Evolutionary conservation across 2,888 invertebrate genomes (phyloP).

Genomic region (Sarcophaga caerulescens): DNA sequence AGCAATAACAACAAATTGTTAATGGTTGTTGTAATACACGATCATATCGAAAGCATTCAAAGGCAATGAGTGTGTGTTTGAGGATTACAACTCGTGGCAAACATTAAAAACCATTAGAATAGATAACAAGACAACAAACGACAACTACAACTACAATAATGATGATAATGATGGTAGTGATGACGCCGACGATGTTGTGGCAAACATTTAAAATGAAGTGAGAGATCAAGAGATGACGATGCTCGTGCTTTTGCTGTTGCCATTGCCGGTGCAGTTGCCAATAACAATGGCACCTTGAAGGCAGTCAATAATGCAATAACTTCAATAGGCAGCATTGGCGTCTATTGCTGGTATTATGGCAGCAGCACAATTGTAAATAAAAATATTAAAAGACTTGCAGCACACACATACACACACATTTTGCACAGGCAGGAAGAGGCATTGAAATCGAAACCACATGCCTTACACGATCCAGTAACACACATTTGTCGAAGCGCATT

Average conservation of each 20-base stretch:
- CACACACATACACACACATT: conserved; percentile 56
- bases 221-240: conserved; percentile 22
- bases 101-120: conserved; percentile 49
- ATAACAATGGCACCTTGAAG: conserved; percentile 59
- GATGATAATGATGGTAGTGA: neutral
- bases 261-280: conserved; percentile 39
- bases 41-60: conserved; percentile 41
- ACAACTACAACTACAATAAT: too few species aligned
- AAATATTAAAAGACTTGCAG: neutral
- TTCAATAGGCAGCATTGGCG: neutral
- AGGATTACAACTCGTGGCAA: conserved; percentile 9
- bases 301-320: conserved; percentile 55
- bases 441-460: conserved; percentile 78
- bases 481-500: conserved; percentile 73
- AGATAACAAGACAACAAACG: conserved; percentile 11
- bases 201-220: neutral
- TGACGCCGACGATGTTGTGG: neutral
- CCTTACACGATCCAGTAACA: conserved; percentile 78
- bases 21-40: conserved; percentile 53
- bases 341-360: neutral
- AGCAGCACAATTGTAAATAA: conserved; percentile 3
- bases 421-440: conserved; percentile 73
- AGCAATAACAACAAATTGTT: conserved; percentile 36
- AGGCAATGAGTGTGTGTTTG: neutral
- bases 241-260: conserved; percentile 42